Conservation (phyloP, 2,113 vertebrate species). For the Sturnira hondurensis region DNA sequence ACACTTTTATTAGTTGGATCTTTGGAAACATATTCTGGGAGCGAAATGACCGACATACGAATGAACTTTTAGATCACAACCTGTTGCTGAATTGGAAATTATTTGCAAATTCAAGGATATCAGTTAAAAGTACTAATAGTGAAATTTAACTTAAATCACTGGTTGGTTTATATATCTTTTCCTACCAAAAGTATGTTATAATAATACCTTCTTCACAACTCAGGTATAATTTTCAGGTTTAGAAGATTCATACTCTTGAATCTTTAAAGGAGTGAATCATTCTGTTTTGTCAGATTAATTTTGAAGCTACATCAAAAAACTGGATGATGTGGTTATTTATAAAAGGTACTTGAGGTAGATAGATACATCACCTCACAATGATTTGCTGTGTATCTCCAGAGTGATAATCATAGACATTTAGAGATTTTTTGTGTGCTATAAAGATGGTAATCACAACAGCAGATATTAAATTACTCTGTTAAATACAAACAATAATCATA, state of each 20-base stretch:
- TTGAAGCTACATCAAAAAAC: constrained; percentile 39
- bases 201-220: constrained; percentile 36
- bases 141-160: constrained; percentile 33
- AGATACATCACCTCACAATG: not conserved
- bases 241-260: constrained; percentile 2
- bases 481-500: constrained; percentile 54
- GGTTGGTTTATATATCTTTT: not conserved
- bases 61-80: not conserved
- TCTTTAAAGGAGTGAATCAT: constrained; percentile 53
- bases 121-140: constrained; percentile 1
- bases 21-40: not conserved
- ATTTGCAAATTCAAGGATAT: constrained; percentile 29
- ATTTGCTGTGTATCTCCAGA: constrained; percentile 30
- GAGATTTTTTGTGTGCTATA: constrained; percentile 40
- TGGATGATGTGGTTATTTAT: constrained; percentile 59
- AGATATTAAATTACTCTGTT: constrained; percentile 61
- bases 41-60: not conserved
- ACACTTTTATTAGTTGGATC: not conserved
- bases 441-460: constrained; percentile 52
- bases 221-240: constrained; percentile 54
- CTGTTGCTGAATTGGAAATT: not conserved
- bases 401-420: constrained; percentile 62
- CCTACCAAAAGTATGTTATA: constrained; percentile 2
- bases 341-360: constrained; percentile 52
- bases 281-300: constrained; percentile 70